These are phyloP conservation scores for Sycophila sp. DNA, from an alignment of 1,140 invertebrate species.

Conservation along the genomic window DNA sequence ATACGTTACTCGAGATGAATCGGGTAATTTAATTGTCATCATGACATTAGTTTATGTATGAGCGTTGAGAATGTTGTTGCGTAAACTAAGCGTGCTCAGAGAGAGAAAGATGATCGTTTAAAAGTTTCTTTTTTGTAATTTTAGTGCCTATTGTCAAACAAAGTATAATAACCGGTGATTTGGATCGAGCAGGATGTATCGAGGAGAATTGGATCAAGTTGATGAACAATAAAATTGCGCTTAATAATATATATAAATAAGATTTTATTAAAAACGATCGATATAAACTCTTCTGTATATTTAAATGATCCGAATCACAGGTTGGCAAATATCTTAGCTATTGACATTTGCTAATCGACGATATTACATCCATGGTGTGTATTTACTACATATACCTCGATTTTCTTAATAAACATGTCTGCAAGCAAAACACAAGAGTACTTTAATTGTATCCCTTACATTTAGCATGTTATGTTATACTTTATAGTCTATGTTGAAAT, in stretches of 20 bases:
- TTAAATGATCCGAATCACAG: slow-evolving; percentile 13
- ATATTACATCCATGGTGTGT: slow-evolving; percentile 5
- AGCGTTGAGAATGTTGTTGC: too few species aligned
- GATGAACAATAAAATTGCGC: too few species aligned
- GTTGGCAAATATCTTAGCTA: neutral
- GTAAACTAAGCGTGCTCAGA: too few species aligned
- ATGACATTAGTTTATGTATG: too few species aligned
- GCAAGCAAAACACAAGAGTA: neutral
- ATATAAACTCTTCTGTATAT: neutral
- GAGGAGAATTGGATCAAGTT: neutral
- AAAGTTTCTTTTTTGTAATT: neutral
- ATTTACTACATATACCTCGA: slow-evolving; percentile 10
- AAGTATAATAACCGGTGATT: slow-evolving; percentile 1
- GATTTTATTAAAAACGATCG: slow-evolving; percentile 27
- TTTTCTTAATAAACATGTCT: slow-evolving; percentile 9
- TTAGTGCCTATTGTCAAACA: slow-evolving; percentile 6
- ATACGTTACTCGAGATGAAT: too few species aligned
- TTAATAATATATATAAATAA: too few species aligned
- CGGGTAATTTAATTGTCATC: too few species aligned
- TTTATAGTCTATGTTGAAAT: neutral
- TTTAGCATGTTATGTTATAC: neutral
- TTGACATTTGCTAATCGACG: neutral
- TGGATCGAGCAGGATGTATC: neutral
- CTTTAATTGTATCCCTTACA: slow-evolving; percentile 5
- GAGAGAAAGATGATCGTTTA: too few species aligned